Evolutionary conservation across 2,888 invertebrate genomes (phyloP).

Genomic region (Latheticus oryzae): DNA sequence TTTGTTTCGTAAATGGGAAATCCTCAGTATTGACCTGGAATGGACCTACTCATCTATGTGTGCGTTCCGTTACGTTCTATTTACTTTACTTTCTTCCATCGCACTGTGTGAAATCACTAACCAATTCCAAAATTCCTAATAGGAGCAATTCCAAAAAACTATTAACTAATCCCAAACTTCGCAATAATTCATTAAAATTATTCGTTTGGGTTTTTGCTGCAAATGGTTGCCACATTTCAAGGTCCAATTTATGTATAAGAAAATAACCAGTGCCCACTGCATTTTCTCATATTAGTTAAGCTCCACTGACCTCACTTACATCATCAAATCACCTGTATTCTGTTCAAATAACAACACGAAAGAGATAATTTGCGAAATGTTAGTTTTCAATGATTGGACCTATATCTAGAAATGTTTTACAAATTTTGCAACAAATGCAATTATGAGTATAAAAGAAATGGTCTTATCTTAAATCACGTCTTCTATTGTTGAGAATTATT

Average conservation of each 20-base stretch:
- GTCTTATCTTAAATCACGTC: conserved; percentile 2
- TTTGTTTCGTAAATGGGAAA: conserved; percentile 34
- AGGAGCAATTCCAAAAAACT: too few relatives aligned
- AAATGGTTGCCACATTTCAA: not conserved
- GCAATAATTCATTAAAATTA: too few relatives aligned
- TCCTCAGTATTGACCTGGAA: conserved; percentile 26
- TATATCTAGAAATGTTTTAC: conserved; percentile 6
- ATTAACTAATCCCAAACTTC: too few relatives aligned
- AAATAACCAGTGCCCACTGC: not conserved
- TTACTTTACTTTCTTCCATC: conserved; percentile 27
- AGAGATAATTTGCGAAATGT: conserved; percentile 19
- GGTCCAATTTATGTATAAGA: not conserved
- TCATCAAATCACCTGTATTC: conserved; percentile 15
- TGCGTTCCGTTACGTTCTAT: conserved; percentile 29
- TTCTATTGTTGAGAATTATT: conserved; percentile 4
- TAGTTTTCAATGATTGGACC: not conserved
- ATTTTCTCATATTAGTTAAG: conserved; percentile 28
- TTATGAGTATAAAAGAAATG: conserved; percentile 5
- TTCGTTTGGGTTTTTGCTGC: too few relatives aligned
- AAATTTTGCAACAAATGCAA: conserved; percentile 1
- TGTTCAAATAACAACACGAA: not conserved
- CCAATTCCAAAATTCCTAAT: too few relatives aligned
- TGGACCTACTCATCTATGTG: conserved; percentile 17
- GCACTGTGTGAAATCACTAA: too few relatives aligned
- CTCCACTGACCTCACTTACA: conserved; percentile 17